Conservation (phyloP, 2,113 vertebrate genomes). For the Dicaeum eximium region DNA sequence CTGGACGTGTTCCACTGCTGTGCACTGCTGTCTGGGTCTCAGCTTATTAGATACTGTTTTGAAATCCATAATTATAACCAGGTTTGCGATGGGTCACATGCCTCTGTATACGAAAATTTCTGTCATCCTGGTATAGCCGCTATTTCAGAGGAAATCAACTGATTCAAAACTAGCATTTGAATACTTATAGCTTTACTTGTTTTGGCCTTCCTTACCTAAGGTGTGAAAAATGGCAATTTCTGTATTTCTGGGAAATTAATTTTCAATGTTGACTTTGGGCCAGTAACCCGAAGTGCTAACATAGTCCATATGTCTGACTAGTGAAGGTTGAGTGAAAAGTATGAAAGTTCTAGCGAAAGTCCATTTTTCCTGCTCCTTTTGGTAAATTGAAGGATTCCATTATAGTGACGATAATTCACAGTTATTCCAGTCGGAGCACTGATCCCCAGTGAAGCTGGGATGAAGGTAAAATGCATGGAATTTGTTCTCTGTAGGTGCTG, state of each 20-base stretch:
- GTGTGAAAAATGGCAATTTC: slow-evolving; percentile 54
- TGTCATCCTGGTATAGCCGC: not conserved
- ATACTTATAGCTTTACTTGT: slow-evolving; percentile 45
- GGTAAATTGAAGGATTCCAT: slow-evolving; percentile 63
- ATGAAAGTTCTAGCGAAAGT: slow-evolving; percentile 44
- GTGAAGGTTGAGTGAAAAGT: slow-evolving; percentile 41
- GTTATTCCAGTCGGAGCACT: slow-evolving; percentile 31
- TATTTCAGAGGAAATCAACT: slow-evolving; percentile 31
- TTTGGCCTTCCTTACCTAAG: slow-evolving; percentile 32
- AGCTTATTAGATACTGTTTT: slow-evolving; percentile 33
- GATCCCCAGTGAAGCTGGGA: slow-evolving; percentile 7
- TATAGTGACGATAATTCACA: slow-evolving; percentile 36
- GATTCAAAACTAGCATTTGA: slow-evolving; percentile 24
- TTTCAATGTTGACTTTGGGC: slow-evolving; percentile 48
- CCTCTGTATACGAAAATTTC: not conserved
- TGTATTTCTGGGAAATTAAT: slow-evolving; percentile 67
- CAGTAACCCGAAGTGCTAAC: slow-evolving; percentile 63
- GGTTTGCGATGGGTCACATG: not conserved
- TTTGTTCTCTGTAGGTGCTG: slow-evolving; percentile 21
- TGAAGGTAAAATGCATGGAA: slow-evolving; percentile 38
- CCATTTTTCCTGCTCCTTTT: slow-evolving; percentile 59
- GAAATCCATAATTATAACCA: slow-evolving; percentile 50
- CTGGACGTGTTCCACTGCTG: slow-evolving; percentile 49
- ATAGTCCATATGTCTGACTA: slow-evolving; percentile 63
- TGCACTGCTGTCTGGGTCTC: slow-evolving; percentile 28